These are phyloP conservation scores for Orthonychiurus folsomi DNA, from an alignment of 2,888 invertebrate species.

Conservation along the genomic window DNA sequence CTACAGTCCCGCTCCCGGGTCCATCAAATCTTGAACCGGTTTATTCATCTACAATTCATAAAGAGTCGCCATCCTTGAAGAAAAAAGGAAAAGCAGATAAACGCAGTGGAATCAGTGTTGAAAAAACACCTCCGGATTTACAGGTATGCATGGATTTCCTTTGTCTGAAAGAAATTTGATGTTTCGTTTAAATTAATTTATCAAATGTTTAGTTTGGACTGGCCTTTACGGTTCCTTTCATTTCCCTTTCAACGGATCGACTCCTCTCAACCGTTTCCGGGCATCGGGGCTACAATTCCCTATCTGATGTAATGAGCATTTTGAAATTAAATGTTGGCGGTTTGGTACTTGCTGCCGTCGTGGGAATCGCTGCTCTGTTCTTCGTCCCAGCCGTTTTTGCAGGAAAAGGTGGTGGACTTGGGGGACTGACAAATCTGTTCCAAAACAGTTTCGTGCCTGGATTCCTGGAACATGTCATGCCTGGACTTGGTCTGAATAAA, in stretches of 20 bases:
- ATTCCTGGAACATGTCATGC: slow-evolving; percentile 16
- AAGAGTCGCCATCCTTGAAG: too few species aligned
- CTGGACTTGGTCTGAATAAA: slow-evolving; percentile 16
- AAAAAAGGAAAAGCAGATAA: too few species aligned
- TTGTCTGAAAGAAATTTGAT: too few species aligned
- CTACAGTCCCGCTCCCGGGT: too few species aligned
- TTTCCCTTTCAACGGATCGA: slow-evolving; percentile 32
- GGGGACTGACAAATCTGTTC: slow-evolving; percentile 15
- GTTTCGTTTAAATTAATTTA: too few species aligned
- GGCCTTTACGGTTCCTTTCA: slow-evolving; percentile 36
- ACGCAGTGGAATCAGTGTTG: too few species aligned
- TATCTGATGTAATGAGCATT: slow-evolving; percentile 23
- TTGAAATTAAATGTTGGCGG: slow-evolving; percentile 36
- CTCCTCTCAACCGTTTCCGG: slow-evolving; percentile 23
- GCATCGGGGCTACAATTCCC: slow-evolving; percentile 13
- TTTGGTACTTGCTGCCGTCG: slow-evolving; percentile 29
- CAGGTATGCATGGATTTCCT: too few species aligned
- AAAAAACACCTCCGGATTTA: too few species aligned
- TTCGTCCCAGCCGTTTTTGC: slow-evolving; percentile 21
- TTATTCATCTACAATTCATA: too few species aligned
- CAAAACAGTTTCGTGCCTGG: too few species aligned
- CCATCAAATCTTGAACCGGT: too few species aligned
- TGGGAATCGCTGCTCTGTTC: slow-evolving; percentile 29
- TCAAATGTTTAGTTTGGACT: slow-evolving; percentile 32
- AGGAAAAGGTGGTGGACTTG: slow-evolving; percentile 1